Conservation (phyloP, 2,888 invertebrate genomes). For the Dasypogon diadema region DNA sequence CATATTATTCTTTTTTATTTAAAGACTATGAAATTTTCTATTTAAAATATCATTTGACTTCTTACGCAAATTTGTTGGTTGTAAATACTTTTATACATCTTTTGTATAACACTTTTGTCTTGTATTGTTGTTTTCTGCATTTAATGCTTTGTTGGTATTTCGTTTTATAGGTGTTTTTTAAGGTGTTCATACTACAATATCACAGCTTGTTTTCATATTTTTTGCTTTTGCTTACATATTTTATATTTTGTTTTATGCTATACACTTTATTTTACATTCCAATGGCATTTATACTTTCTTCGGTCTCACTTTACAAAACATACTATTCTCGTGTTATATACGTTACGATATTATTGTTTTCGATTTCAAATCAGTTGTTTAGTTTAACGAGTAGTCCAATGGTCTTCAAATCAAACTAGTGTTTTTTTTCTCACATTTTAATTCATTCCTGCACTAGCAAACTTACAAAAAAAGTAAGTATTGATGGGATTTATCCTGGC, state of each 20-base stretch:
- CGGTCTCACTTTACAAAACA: conserved; percentile 47
- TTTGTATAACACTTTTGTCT: conserved; percentile 40
- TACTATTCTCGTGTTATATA: conserved; percentile 25
- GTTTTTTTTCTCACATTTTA: too few relatives aligned
- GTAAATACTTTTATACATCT: conserved; percentile 39
- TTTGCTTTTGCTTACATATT: conserved; percentile 57
- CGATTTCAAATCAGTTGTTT: background rate
- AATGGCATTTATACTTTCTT: conserved; percentile 56
- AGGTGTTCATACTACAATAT: conserved; percentile 62
- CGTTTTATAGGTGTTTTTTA: conserved; percentile 52
- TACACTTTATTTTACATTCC: conserved; percentile 55
- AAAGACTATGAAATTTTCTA: conserved; percentile 51
- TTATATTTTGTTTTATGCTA: conserved; percentile 62
- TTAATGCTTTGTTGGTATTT: conserved; percentile 37
- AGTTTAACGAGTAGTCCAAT: conserved; percentile 2
- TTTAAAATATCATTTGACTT: conserved; percentile 55
- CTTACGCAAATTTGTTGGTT: conserved; percentile 51
- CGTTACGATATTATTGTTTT: conserved; percentile 20
- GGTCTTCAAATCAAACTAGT: too few relatives aligned
- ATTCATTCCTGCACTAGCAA: too few relatives aligned
- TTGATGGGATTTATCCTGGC: too few relatives aligned
- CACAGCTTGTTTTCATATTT: conserved; percentile 61
- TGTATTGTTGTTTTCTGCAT: conserved; percentile 34
- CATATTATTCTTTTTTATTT: conserved; percentile 11
- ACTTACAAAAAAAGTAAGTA: too few relatives aligned